Base-by-base conservation (phyloP, 2,888 invertebrate genomes). In the Papilio demoleus region DNA sequence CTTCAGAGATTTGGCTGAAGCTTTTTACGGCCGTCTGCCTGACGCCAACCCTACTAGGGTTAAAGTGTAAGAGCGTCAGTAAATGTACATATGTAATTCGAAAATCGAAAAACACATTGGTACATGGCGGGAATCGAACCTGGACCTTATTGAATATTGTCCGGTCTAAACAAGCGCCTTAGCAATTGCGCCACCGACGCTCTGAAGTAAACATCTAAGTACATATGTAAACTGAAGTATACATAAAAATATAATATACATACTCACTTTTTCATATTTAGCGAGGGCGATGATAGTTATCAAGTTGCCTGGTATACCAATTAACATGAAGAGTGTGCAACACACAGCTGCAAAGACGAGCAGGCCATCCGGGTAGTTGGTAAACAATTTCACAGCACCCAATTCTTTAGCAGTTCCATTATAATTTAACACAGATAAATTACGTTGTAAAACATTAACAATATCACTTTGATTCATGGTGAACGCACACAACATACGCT, bases 251-350 rank as follows among this genome's bases (percentile, higher is more conserved):
- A 31, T 34, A 36, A 9, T 4, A 31, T 0, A 31, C 1, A 34
- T 22, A 80, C 92, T 89, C 79, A 96, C 96, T 94, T 96, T 96
- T 88, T 95, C 95, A 77, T 95, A 96, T 59, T 95, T 93, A 50
- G 95, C 94, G 38, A 97, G 90, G 0, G 97, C 96, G 42, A 95
- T 87, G 73, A 97, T 96, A 53, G 97, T 97, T 80, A 96, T 94
- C 69, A 96, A 88, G 84, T 97, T 97, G 14, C 97, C 97, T 2
- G 96, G 96, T 62, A 97, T 95, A 14, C 97, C 97, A 71, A 97
- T 90, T 74, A 96, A 85, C 92, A 96, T 95, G 86, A 96, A 96
- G 47, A 96, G 84, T 31, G 95, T 86, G 84, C 96, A 96, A 82
- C 95, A 95, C 58, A 93, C 90, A 14, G 95, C 94, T 1, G 96